A percentile compares a stretch with the other conserved stretches of the same genome.
Evolutionary conservation across 1,140 invertebrate species (phyloP).

Genomic region (Myzus persicae): DNA sequence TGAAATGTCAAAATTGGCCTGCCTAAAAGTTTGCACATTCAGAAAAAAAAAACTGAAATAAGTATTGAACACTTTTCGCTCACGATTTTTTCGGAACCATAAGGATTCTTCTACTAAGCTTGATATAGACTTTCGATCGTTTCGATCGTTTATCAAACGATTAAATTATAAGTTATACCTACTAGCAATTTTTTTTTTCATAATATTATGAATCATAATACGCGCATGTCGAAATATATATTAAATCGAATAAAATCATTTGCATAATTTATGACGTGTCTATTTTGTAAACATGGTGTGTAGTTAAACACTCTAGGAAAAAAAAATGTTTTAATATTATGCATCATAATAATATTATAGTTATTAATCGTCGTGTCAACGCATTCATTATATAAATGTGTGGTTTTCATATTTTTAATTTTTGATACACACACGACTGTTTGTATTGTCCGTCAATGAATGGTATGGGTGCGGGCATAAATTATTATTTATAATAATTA

Average conservation of each 20-base stretch:
- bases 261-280: neutral
- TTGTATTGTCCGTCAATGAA: neutral
- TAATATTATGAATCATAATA: neutral
- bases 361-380: neutral
- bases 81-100: neutral
- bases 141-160: neutral
- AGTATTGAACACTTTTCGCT: neutral
- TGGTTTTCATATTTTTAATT: neutral
- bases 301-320: neutral
- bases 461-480: neutral
- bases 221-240: neutral
- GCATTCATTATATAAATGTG: neutral
- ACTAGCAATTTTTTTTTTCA: neutral
- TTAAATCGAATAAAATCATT: neutral
- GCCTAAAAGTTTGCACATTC: too few relatives aligned
- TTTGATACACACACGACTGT: neutral
- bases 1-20: too few relatives aligned
- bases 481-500: slow-evolving; percentile 6
- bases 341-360: too few relatives aligned
- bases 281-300: neutral
- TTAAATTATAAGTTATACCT: neutral
- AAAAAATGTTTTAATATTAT: neutral
- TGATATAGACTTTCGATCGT: neutral
- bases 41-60: too few relatives aligned
- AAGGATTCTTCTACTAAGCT: neutral